Evolutionary conservation across 2,888 invertebrate species (phyloP).

Genomic region (Zhengitettix transpicula): DNA sequence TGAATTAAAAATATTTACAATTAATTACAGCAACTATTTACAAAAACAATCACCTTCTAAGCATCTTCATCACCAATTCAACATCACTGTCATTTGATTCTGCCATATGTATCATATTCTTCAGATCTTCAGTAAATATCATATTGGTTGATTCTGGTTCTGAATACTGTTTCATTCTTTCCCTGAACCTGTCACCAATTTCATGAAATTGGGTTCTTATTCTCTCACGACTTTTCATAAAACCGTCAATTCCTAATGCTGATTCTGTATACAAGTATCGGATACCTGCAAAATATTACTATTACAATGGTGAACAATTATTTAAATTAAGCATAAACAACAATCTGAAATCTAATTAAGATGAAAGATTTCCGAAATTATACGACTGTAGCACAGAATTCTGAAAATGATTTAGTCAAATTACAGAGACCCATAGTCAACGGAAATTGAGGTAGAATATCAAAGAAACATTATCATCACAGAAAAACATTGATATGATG

Average conservation of each 20-base stretch:
- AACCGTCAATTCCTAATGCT: conserved; percentile 45
- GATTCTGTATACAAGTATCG: conserved; percentile 36
- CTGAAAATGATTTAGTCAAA: too few species aligned
- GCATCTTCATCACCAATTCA: conserved; percentile 46
- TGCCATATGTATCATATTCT: conserved; percentile 58
- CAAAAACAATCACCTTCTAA: conserved; percentile 37
- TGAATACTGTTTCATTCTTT: conserved; percentile 51
- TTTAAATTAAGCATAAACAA: too few species aligned
- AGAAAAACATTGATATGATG: too few species aligned
- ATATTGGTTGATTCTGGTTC: conserved; percentile 36
- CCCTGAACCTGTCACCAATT: conserved; percentile 45
- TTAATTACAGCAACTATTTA: too few species aligned
- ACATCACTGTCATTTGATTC: conserved; percentile 37
- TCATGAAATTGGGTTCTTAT: conserved; percentile 41
- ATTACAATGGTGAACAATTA: too few species aligned
- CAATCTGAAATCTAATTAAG: too few species aligned
- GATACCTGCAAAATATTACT: conserved; percentile 15
- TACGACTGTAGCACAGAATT: too few species aligned
- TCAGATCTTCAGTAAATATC: conserved; percentile 73
- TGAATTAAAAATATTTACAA: too few species aligned
- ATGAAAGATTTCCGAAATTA: too few species aligned
- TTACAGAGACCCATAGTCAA: too few species aligned
- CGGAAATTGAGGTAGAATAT: too few species aligned
- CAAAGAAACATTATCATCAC: too few species aligned
- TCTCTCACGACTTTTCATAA: conserved; percentile 33